A percentile compares a stretch with the other conserved stretches of the same genome.
phyloP scores from a whole-genome alignment of 2,113 vertebrate species.

The Turnix velox region DNA sequence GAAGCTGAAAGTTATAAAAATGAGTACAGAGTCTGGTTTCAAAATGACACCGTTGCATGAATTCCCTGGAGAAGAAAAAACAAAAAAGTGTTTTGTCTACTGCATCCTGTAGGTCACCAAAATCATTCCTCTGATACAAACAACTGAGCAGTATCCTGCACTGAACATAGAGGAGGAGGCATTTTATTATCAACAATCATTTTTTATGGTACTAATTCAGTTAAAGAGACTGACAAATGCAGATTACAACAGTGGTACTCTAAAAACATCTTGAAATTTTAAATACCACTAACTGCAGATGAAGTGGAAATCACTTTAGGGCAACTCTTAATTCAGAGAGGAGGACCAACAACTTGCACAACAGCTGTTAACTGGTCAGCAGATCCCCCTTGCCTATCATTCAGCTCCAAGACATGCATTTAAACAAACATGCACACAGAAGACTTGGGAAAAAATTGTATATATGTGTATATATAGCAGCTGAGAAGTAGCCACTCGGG shows the following conservation, averaged over 20 bases:
- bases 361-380: neutral
- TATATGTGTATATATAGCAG: accelerated
- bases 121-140: neutral
- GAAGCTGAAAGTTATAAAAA: neutral
- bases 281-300: neutral
- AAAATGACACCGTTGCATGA: neutral
- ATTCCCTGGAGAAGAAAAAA: too few relatives aligned
- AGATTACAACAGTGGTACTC: neutral
- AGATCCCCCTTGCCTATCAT: neutral
- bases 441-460: neutral
- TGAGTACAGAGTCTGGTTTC: neutral
- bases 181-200: neutral
- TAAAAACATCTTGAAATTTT: neutral
- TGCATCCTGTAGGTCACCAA: neutral
- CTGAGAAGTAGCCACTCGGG: neutral
- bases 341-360: accelerated
- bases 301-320: neutral
- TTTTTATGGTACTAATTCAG: neutral
- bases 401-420: accelerated
- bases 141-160: neutral
- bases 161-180: neutral
- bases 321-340: neutral
- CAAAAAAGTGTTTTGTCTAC: neutral
- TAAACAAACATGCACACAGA: accelerated
- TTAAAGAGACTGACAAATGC: neutral